phyloP scores from a whole-genome alignment of 37 sponge, comb jelly and placozoan genomes.

The Cladorhizidae sp. region DNA sequence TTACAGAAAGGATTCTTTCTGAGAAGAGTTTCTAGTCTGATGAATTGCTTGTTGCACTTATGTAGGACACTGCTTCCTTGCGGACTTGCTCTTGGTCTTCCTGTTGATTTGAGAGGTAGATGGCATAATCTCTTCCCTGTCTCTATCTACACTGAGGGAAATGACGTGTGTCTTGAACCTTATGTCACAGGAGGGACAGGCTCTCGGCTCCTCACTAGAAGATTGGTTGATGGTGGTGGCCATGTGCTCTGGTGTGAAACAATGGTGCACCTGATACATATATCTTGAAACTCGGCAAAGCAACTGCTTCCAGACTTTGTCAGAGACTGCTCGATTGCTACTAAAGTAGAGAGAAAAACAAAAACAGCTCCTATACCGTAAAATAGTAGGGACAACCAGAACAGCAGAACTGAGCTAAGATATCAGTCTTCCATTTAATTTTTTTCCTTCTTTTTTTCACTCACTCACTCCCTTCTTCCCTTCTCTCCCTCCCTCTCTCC shows the following conservation, averaged over 20 bases:
- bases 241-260: too few relatives aligned
- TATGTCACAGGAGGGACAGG: background rate
- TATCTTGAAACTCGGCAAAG: too few relatives aligned
- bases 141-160: background rate
- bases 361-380: background rate
- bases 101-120: background rate
- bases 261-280: background rate
- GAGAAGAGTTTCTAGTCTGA: background rate
- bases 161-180: background rate
- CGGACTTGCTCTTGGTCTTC: background rate
- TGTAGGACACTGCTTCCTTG: background rate
- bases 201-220: background rate
- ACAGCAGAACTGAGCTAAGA: background rate
- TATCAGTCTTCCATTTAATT: too few relatives aligned
- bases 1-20: background rate
- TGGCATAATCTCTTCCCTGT: background rate
- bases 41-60: background rate
- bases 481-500: slow-evolving; percentile 6
- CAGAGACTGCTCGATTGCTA: too few relatives aligned
- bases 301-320: too few relatives aligned
- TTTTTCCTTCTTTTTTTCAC: background rate
- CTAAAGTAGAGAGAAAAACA: too few relatives aligned
- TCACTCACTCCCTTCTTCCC: background rate
- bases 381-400: background rate
- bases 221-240: background rate